Evolutionary conservation across 2,888 invertebrate species (phyloP).

Genomic region (Lepidocyrtinus sp.): DNA sequence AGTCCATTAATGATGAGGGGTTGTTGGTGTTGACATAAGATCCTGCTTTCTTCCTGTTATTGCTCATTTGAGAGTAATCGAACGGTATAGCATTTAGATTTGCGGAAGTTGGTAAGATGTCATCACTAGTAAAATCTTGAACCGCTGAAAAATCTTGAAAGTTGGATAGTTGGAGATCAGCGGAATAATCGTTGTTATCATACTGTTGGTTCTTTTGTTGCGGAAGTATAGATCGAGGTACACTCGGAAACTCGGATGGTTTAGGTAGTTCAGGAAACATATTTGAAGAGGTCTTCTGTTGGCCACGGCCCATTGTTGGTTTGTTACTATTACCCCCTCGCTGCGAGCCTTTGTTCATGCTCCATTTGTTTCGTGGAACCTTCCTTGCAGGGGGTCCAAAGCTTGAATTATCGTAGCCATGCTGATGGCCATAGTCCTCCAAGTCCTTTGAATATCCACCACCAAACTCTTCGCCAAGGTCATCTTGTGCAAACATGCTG

Average conservation of each 20-base stretch:
- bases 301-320: not conserved
- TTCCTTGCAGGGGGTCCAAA: constrained; percentile 23
- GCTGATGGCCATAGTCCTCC: constrained; percentile 15
- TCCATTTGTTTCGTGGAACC: constrained; percentile 27
- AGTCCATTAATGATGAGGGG: too few relatives aligned
- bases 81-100: constrained; percentile 54
- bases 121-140: constrained; percentile 35
- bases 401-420: constrained; percentile 16
- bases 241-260: constrained; percentile 17
- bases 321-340: not conserved
- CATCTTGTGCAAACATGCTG: too few relatives aligned
- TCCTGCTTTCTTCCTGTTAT: constrained; percentile 17
- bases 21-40: not conserved
- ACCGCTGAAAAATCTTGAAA: constrained; percentile 27
- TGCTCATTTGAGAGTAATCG: constrained; percentile 46
- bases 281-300: not conserved
- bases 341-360: not conserved
- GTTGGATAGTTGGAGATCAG: constrained; percentile 31
- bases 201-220: not conserved
- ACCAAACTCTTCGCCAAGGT: constrained; percentile 15
- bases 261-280: constrained; percentile 35
- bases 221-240: constrained; percentile 12
- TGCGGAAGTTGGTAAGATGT: not conserved
- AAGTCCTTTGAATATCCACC: constrained; percentile 27
- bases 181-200: constrained; percentile 41